Conservation (phyloP, 1,140 invertebrate genomes). For the Parasteatoda tepidariorum region DNA sequence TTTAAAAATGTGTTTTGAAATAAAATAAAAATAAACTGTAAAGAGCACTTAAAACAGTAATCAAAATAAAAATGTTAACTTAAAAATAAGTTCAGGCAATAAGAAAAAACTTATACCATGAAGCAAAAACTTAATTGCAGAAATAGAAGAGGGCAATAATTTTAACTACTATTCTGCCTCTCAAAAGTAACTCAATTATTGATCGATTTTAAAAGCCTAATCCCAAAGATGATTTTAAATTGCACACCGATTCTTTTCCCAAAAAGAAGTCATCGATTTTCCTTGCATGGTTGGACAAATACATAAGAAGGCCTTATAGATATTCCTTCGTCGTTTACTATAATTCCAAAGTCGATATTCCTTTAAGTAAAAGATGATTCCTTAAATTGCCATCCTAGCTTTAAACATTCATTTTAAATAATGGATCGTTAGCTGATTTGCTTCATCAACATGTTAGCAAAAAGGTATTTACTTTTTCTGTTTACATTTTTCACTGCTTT, state of each 20-base stretch:
- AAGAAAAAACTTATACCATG: not conserved
- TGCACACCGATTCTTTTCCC: not conserved
- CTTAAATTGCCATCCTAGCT: constrained; percentile 7
- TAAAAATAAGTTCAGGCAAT: constrained; percentile 2
- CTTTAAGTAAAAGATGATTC: not conserved
- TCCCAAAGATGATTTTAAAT: constrained; percentile 37
- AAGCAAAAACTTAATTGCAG: too few relatives aligned
- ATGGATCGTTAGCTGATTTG: constrained; percentile 5
- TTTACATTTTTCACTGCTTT: constrained; percentile 8
- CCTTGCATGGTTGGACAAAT: constrained; percentile 1
- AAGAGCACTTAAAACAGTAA: not conserved
- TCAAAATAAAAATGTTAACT: not conserved
- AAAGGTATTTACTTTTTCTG: constrained; percentile 6
- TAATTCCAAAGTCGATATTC: constrained; percentile 40
- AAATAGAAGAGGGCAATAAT: too few relatives aligned
- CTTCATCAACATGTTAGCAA: constrained; percentile 17
- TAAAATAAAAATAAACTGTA: not conserved
- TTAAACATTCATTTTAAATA: constrained; percentile 44
- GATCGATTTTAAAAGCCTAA: constrained; percentile 28
- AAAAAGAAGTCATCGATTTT: constrained; percentile 6
- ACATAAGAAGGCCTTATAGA: constrained; percentile 23
- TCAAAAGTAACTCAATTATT: not conserved
- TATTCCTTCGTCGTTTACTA: constrained; percentile 11
- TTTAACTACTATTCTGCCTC: too few relatives aligned
- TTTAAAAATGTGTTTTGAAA: not conserved